Percentiles rank a stretch among this genome's conserved stretches.
Conservation (phyloP, 2,888 invertebrate species). For the Patella ulyssiponensis region DNA sequence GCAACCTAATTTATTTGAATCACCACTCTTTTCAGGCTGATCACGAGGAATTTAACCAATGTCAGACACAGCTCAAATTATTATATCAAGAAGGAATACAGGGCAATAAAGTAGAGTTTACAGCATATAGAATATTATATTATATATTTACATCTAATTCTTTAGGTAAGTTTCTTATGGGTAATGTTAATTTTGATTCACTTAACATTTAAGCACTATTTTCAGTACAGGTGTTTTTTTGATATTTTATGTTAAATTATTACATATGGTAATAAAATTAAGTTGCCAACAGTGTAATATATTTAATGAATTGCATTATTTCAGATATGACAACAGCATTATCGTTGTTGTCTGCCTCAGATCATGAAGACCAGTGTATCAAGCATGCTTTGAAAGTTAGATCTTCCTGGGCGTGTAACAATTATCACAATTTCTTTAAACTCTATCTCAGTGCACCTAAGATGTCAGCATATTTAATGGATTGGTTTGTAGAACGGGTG, state of each 20-base stretch:
- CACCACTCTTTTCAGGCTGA: constrained; percentile 79
- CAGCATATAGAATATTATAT: constrained; percentile 95
- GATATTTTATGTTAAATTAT: no score
- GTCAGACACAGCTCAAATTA: constrained; percentile 97
- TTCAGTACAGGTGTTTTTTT: no score
- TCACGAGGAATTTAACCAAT: constrained; percentile 99
- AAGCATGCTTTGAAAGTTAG: constrained; percentile 89
- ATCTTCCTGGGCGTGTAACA: constrained; percentile 93
- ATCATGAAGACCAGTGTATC: constrained; percentile 86
- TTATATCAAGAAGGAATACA: constrained; percentile 78
- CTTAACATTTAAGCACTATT: no score
- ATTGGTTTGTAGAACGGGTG: constrained; percentile 97
- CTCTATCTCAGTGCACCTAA: constrained; percentile 90
- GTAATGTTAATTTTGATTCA: no score
- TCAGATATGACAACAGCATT: constrained; percentile 94
- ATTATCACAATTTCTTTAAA: constrained; percentile 93
- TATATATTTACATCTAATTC: constrained; percentile 98
- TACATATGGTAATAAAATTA: no score
- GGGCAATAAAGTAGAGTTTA: constrained; percentile 89
- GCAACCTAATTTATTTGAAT: not conserved
- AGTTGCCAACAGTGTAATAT: not conserved
- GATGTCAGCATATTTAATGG: constrained; percentile 97
- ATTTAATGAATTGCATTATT: constrained; percentile 64
- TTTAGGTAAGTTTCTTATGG: constrained; percentile 78
- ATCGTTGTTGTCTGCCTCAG: constrained; percentile 83